Evolutionary conservation across 2,797 vertebrate species (phyloP).

Genomic region (Sebastes diaconus): DNA sequence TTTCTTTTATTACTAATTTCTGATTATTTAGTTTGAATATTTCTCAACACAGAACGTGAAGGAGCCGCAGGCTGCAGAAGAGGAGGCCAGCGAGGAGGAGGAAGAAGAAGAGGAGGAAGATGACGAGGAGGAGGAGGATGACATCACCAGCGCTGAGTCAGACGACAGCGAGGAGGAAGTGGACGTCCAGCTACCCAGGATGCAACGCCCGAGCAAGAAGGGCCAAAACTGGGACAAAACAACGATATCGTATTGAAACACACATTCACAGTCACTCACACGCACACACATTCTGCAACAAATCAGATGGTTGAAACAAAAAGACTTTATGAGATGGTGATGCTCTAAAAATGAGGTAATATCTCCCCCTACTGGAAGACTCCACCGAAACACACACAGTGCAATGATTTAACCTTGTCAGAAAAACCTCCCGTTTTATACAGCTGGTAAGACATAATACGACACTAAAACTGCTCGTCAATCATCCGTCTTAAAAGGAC

Average conservation of each 20-base stretch:
- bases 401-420: conserved; percentile 62
- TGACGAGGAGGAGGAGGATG: conserved; percentile 84
- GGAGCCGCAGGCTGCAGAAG: conserved; percentile 82
- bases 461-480: conserved; percentile 48
- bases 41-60: conserved; percentile 83
- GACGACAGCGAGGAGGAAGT: conserved; percentile 91
- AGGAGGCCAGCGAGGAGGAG: conserved; percentile 82
- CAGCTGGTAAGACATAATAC: conserved; percentile 17
- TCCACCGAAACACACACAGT: conserved; percentile 13
- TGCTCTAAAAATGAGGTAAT: conserved; percentile 60
- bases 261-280: conserved; percentile 29
- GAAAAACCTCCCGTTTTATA: conserved; percentile 56
- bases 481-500: conserved; percentile 35
- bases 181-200: conserved; percentile 79
- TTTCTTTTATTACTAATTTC: not conserved
- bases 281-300: conserved; percentile 31
- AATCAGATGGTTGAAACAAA: conserved; percentile 49
- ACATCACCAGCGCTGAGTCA: conserved; percentile 90
- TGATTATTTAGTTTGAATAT: not conserved
- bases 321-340: conserved; percentile 61
- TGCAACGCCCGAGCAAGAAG: conserved; percentile 83
- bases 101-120: conserved; percentile 79
- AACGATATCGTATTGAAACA: conserved; percentile 86
- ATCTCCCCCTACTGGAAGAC: conserved; percentile 63
- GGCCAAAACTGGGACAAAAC: conserved; percentile 91